These are phyloP conservation scores for Gephyroberyx darwinii DNA, from an alignment of 2,797 vertebrate genomes.

Conservation along the genomic window DNA sequence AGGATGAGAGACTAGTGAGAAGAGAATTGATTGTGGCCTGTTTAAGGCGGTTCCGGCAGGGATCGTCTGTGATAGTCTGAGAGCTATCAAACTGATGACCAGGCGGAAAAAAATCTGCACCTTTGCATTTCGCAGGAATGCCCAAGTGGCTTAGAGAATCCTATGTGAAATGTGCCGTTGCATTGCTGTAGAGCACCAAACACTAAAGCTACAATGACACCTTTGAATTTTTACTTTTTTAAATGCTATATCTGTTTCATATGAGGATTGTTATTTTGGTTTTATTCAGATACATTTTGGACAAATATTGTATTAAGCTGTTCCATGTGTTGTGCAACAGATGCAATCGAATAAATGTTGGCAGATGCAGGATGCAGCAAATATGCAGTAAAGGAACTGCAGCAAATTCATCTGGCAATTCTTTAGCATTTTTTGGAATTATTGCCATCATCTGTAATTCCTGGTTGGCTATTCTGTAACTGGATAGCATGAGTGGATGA, in stretches of 20 bases:
- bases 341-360: conserved; percentile 7
- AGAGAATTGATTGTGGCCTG: conserved; percentile 73
- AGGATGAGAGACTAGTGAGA: conserved; percentile 58
- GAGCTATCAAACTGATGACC: conserved; percentile 79
- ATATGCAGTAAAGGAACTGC: conserved; percentile 16
- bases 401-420: conserved; percentile 8
- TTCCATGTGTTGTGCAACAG: conserved; percentile 17
- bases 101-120: conserved; percentile 68
- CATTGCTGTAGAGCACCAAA: conserved; percentile 46
- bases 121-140: conserved; percentile 77
- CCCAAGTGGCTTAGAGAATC: conserved; percentile 56
- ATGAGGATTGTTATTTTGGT: not conserved
- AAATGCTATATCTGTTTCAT: conserved; percentile 38
- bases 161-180: conserved; percentile 54
- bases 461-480: not conserved
- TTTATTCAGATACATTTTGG: conserved; percentile 6
- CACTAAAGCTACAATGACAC: conserved; percentile 32
- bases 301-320: conserved; percentile 33
- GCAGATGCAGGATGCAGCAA: conserved; percentile 20
- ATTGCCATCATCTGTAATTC: not conserved
- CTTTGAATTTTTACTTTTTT: conserved; percentile 23
- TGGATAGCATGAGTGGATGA: conserved; percentile 3
- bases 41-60: conserved; percentile 65
- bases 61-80: conserved; percentile 67
- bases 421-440: not conserved